These are phyloP conservation scores for Parapristionchus giblindavisi DNA, from an alignment of 2,888 invertebrate species.

Conservation along the genomic window DNA sequence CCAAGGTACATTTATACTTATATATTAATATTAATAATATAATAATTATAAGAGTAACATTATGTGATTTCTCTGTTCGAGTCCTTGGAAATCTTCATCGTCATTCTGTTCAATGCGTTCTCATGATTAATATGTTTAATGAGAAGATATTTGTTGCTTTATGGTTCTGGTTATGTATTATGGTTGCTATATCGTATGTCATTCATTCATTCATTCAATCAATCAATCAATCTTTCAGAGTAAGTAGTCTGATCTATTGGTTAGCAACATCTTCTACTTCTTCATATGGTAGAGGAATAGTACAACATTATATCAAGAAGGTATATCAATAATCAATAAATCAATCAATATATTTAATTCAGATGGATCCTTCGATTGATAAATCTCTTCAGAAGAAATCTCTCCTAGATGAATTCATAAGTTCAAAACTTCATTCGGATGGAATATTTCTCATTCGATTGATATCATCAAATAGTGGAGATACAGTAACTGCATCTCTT, in stretches of 20 bases:
- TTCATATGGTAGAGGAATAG: constrained; percentile 42
- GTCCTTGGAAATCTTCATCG: constrained; percentile 68
- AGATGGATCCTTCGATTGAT: constrained; percentile 56
- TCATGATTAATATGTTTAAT: constrained; percentile 68
- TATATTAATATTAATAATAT: not conserved
- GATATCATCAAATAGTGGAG: constrained; percentile 50
- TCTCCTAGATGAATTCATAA: constrained; percentile 54
- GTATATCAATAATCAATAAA: constrained; percentile 39
- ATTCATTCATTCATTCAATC: not conserved
- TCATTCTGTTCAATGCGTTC: constrained; percentile 68
- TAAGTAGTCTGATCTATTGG: constrained; percentile 57
- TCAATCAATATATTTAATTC: not conserved
- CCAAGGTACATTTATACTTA: constrained; percentile 41
- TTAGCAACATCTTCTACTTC: constrained; percentile 46
- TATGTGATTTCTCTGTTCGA: constrained; percentile 68
- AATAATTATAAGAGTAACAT: constrained; percentile 59
- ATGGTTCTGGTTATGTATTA: constrained; percentile 68
- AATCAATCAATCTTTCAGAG: constrained; percentile 44
- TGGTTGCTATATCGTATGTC: constrained; percentile 52
- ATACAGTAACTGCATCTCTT: constrained; percentile 59
- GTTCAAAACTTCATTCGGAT: constrained; percentile 61
- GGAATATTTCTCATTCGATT: constrained; percentile 63
- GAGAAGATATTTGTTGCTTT: constrained; percentile 67
- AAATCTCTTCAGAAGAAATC: constrained; percentile 43
- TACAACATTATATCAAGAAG: constrained; percentile 57